These are phyloP conservation scores for Oryctolagus cuniculus DNA, from an alignment of 2,113 vertebrate genomes.

Conservation along the genomic window DNA sequence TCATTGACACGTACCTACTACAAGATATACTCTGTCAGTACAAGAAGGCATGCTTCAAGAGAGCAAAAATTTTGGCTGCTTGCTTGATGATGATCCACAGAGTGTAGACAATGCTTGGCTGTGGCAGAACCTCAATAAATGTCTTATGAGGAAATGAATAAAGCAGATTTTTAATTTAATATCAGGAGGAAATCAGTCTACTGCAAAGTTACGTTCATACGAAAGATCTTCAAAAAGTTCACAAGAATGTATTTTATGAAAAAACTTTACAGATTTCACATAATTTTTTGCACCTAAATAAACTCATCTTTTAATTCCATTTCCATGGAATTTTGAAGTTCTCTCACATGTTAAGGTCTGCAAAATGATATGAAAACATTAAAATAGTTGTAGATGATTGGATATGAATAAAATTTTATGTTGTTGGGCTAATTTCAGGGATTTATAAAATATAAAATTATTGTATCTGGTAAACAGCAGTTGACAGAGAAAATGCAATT, in stretches of 20 bases:
- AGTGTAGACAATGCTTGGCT: neutral
- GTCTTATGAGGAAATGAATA: constrained; percentile 35
- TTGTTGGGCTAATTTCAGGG: neutral
- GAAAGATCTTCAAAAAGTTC: too few species aligned
- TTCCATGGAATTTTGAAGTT: too few species aligned
- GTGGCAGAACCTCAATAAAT: neutral
- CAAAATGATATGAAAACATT: neutral
- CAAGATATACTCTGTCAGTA: neutral
- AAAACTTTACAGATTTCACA: too few species aligned
- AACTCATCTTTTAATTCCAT: too few species aligned
- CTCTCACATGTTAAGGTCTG: neutral
- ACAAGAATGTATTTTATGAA: too few species aligned
- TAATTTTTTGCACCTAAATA: too few species aligned
- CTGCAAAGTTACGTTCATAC: neutral
- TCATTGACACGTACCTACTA: neutral
- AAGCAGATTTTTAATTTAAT: neutral
- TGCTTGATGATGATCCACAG: neutral
- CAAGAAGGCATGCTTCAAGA: neutral
- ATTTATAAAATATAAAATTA: constrained; percentile 50
- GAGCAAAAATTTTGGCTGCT: neutral
- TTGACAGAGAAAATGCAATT: neutral
- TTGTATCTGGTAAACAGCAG: neutral
- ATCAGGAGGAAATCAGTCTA: constrained; percentile 33
- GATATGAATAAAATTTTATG: constrained; percentile 38
- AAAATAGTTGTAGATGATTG: constrained; percentile 31